Conservation (phyloP, 2,797 vertebrate species). For the Nyctibius grandis region DNA sequence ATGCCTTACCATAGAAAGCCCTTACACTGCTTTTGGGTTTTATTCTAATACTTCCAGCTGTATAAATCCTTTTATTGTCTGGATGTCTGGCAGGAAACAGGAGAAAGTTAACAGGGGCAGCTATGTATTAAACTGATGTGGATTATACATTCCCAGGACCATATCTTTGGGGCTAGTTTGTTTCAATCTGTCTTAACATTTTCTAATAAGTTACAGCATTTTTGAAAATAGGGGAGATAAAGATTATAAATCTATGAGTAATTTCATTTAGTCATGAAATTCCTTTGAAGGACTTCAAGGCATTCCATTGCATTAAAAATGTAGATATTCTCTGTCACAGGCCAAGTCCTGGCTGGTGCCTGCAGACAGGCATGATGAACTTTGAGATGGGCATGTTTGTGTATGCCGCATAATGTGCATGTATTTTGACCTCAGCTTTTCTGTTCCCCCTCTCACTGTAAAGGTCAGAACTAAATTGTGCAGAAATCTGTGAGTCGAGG, state of each 20-base stretch:
- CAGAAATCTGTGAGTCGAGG: neutral
- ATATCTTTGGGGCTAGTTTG: conserved; percentile 44
- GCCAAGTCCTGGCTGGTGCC: neutral
- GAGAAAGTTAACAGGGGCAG: conserved; percentile 78
- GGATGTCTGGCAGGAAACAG: conserved; percentile 83
- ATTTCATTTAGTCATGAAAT: neutral
- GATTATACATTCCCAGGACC: conserved; percentile 70
- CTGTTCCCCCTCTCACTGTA: neutral
- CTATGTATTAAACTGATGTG: conserved; percentile 72
- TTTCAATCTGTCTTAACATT: conserved; percentile 35
- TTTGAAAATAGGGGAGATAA: conserved; percentile 43
- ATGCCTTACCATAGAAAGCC: conserved; percentile 71
- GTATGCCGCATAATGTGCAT: neutral
- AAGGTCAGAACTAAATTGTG: neutral
- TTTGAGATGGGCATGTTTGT: neutral
- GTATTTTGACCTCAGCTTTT: neutral
- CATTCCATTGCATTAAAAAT: conserved; percentile 16
- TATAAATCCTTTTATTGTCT: conserved; percentile 90
- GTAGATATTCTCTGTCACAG: neutral
- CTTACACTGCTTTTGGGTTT: conserved; percentile 80
- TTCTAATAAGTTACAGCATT: conserved; percentile 33
- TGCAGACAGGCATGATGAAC: neutral
- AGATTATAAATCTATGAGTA: neutral
- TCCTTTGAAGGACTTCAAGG: neutral
- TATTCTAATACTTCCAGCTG: conserved; percentile 82